Conservation (phyloP, 2,797 vertebrate species). For the Haliaeetus albicilla region DNA sequence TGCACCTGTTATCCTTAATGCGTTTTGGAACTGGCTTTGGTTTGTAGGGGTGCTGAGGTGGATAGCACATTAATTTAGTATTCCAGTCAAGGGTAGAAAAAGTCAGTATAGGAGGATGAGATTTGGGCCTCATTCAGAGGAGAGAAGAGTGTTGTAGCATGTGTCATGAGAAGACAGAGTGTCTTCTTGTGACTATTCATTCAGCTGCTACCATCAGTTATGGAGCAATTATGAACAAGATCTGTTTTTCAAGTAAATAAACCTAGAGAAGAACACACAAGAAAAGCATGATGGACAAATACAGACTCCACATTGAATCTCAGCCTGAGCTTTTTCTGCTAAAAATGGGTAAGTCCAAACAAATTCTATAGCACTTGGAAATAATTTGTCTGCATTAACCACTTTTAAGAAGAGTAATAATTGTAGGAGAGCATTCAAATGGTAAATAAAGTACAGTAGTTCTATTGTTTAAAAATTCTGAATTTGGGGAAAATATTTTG, state of each 20-base stretch:
- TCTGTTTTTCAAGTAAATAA: neutral
- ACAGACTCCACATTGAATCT: neutral
- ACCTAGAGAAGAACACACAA: neutral
- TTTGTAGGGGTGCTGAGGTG: neutral
- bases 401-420: neutral
- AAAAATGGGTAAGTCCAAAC: neutral
- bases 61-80: neutral
- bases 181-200: neutral
- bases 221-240: neutral
- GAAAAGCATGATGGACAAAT: neutral
- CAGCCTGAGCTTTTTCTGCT: neutral
- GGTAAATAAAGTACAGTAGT: neutral
- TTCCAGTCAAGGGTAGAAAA: neutral
- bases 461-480: neutral
- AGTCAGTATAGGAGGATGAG: neutral
- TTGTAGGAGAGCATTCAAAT: neutral
- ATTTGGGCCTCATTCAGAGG: neutral
- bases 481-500: neutral
- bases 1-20: neutral
- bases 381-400: neutral
- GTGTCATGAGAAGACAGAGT: neutral
- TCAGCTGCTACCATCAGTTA: neutral
- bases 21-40: neutral
- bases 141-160: neutral
- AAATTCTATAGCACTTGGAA: neutral